These are phyloP conservation scores for Ciconia maguari DNA, from an alignment of 2,113 vertebrate genomes.

Conservation along the genomic window DNA sequence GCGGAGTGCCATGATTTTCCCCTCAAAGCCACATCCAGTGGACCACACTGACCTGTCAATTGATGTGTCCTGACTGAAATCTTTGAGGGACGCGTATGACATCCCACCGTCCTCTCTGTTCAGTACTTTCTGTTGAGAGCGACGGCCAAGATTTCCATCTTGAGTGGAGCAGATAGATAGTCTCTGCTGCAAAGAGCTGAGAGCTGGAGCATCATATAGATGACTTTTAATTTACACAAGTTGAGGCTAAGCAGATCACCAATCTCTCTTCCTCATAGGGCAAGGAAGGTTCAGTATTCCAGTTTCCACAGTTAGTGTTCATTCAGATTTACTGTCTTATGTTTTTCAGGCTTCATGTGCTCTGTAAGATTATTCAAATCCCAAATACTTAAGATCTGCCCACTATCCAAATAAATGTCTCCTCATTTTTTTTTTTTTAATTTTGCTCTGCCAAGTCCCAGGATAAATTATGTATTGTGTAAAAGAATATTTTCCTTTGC, in stretches of 20 bases:
- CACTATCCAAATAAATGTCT: neutral
- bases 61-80: neutral
- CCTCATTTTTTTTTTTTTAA: neutral
- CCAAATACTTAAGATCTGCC: neutral
- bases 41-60: neutral
- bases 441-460: neutral
- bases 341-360: neutral
- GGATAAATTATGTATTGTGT: neutral
- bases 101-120: accelerated
- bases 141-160: neutral
- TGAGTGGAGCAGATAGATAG: neutral
- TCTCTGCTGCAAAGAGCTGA: neutral
- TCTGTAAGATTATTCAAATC: neutral
- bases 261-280: neutral
- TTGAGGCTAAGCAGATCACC: neutral
- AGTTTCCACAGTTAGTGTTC: neutral
- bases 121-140: neutral
- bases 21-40: neutral
- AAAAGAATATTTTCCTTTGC: neutral
- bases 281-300: neutral
- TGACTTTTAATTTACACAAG: neutral
- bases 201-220: neutral
- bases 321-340: neutral
- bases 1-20: neutral
- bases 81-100: accelerated